Conservation (phyloP, 2,797 vertebrate species). For the Catharus ustulatus region DNA sequence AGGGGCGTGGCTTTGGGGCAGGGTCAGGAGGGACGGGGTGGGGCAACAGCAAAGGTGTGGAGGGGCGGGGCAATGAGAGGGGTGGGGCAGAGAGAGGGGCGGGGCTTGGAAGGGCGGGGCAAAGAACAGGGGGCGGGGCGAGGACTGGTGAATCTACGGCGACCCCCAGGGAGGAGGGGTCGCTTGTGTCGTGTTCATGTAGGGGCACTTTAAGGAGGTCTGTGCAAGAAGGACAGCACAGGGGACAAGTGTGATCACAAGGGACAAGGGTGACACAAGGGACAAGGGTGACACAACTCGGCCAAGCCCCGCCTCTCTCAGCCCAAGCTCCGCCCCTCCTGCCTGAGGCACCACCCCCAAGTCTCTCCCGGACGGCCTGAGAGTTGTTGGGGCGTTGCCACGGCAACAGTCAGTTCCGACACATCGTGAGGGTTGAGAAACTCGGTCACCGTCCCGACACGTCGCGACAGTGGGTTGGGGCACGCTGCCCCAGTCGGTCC, state of each 20-base stretch:
- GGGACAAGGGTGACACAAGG: too few relatives aligned
- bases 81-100: too few relatives aligned
- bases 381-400: neutral
- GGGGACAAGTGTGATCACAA: neutral
- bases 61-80: too few relatives aligned
- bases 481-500: too few relatives aligned
- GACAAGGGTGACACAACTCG: neutral
- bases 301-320: neutral
- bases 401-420: neutral
- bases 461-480: too few relatives aligned
- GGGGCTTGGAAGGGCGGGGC: neutral
- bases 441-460: too few relatives aligned
- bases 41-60: neutral
- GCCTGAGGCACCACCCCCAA: too few relatives aligned
- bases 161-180: rapidly evolving
- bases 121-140: rapidly evolving
- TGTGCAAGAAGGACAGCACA: neutral
- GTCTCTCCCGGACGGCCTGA: too few relatives aligned
- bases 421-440: neutral
- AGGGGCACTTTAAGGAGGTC: neutral
- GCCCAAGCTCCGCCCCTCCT: too few relatives aligned
- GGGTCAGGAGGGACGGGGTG: neutral
- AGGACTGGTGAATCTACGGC: neutral
- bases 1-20: neutral
- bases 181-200: too few relatives aligned